Conservation (phyloP, 1,140 invertebrate species). For the Drosophila ercepeae region DNA sequence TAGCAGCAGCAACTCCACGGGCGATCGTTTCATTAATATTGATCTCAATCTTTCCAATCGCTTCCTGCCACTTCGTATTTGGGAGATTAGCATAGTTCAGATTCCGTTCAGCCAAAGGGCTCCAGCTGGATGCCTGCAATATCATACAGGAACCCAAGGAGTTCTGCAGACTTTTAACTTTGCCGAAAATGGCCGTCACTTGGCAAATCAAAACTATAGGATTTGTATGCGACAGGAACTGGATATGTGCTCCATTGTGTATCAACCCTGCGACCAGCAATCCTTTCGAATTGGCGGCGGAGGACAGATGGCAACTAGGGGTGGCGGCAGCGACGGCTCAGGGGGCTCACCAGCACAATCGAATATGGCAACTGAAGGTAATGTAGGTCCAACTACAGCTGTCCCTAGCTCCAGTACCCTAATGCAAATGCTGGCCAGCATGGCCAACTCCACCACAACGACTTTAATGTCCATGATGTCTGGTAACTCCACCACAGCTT, state of each 20-base stretch:
- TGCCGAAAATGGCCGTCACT: slow-evolving; percentile 90
- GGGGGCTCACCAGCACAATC: slow-evolving; percentile 9
- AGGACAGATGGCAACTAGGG: slow-evolving; percentile 17
- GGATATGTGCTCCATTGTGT: slow-evolving; percentile 90
- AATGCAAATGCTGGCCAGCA: slow-evolving; percentile 30
- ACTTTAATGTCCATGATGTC: slow-evolving; percentile 28
- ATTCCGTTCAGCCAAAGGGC: slow-evolving; percentile 89
- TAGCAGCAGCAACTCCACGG: slow-evolving; percentile 6
- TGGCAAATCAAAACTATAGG: slow-evolving; percentile 91
- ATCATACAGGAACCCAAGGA: slow-evolving; percentile 86
- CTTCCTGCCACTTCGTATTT: slow-evolving; percentile 87
- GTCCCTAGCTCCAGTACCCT: slow-evolving; percentile 24
- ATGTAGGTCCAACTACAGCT: neutral
- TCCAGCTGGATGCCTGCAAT: slow-evolving; percentile 90
- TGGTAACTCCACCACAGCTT: slow-evolving; percentile 14
- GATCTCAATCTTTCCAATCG: slow-evolving; percentile 84
- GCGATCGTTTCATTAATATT: slow-evolving; percentile 66
- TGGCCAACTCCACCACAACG: slow-evolving; percentile 31
- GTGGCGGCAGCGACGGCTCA: neutral
- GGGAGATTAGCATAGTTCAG: slow-evolving; percentile 90
- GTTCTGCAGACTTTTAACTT: slow-evolving; percentile 89
- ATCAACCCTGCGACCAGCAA: slow-evolving; percentile 89
- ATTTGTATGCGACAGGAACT: slow-evolving; percentile 90
- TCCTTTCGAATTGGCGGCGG: slow-evolving; percentile 89
- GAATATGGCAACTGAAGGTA: slow-evolving; percentile 8